Conservation (phyloP, 2,888 invertebrate species). For the Pyrgus malvae region DNA sequence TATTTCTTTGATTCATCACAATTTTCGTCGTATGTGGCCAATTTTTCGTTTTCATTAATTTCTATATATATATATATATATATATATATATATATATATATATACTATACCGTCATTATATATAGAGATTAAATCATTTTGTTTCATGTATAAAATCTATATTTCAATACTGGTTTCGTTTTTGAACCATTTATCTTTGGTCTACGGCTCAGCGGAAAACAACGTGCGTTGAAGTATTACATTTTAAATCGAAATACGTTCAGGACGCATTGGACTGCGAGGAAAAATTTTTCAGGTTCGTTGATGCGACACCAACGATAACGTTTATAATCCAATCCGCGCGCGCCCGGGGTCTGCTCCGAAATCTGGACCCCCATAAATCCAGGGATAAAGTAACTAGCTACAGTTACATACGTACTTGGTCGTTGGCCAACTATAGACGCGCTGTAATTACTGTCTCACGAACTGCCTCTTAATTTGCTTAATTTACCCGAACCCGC, state of each 20-base stretch:
- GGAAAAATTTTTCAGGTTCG: slow-evolving; percentile 29
- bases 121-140: background rate
- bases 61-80: too few relatives aligned
- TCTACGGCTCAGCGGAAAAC: background rate
- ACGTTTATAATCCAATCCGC: slow-evolving; percentile 59
- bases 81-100: too few relatives aligned
- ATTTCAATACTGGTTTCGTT: background rate
- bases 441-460: slow-evolving; percentile 74
- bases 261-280: slow-evolving; percentile 33
- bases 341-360: slow-evolving; percentile 53
- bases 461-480: slow-evolving; percentile 76
- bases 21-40: too few relatives aligned
- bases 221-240: slow-evolving; percentile 4
- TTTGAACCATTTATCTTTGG: background rate
- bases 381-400: slow-evolving; percentile 41
- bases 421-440: slow-evolving; percentile 71
- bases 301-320: slow-evolving; percentile 50
- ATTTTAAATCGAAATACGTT: slow-evolving; percentile 30
- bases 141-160: background rate
- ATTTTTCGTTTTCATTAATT: too few relatives aligned
- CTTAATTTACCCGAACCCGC: slow-evolving; percentile 72
- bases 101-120: background rate
- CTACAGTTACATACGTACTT: slow-evolving; percentile 42
- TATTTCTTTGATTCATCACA: too few relatives aligned
- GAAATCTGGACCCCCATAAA: slow-evolving; percentile 58